Conservation (phyloP, 2,888 invertebrate genomes). For the Lasioglossum leucozonium region DNA sequence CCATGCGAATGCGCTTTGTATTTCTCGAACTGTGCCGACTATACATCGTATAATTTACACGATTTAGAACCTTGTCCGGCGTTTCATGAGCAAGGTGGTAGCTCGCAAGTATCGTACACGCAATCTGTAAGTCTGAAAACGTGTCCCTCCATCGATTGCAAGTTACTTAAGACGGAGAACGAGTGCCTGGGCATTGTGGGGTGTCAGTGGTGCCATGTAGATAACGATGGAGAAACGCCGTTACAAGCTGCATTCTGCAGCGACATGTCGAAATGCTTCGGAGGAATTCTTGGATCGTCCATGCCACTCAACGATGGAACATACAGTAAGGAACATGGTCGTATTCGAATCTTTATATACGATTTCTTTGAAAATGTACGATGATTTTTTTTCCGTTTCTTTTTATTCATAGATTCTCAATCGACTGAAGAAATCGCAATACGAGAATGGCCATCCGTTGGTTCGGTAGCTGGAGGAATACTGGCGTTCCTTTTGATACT, state of each 20-base stretch:
- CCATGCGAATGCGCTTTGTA: slow-evolving; percentile 94
- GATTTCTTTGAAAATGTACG: background rate
- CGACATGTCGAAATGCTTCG: slow-evolving; percentile 92
- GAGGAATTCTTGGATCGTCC: slow-evolving; percentile 92
- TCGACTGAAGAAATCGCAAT: slow-evolving; percentile 79
- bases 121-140: slow-evolving; percentile 86
- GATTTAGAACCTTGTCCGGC: slow-evolving; percentile 77
- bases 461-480: slow-evolving; percentile 94
- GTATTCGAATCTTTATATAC: background rate
- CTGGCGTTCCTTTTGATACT: slow-evolving; percentile 92
- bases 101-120: slow-evolving; percentile 74
- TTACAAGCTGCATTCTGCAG: slow-evolving; percentile 92
- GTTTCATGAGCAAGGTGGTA: slow-evolving; percentile 80
- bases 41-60: slow-evolving; percentile 64
- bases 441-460: slow-evolving; percentile 88
- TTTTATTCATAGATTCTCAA: slow-evolving; percentile 79
- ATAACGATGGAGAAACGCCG: slow-evolving; percentile 89
- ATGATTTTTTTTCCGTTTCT: background rate
- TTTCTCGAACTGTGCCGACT: slow-evolving; percentile 85
- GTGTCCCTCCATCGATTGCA: slow-evolving; percentile 90
- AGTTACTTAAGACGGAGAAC: slow-evolving; percentile 87
- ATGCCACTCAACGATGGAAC: slow-evolving; percentile 93
- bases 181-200: slow-evolving; percentile 91
- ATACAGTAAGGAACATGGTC: slow-evolving; percentile 81
- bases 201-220: slow-evolving; percentile 96